Base-by-base conservation (phyloP, 2,888 invertebrate species). In the Antheraea yamamai region DNA sequence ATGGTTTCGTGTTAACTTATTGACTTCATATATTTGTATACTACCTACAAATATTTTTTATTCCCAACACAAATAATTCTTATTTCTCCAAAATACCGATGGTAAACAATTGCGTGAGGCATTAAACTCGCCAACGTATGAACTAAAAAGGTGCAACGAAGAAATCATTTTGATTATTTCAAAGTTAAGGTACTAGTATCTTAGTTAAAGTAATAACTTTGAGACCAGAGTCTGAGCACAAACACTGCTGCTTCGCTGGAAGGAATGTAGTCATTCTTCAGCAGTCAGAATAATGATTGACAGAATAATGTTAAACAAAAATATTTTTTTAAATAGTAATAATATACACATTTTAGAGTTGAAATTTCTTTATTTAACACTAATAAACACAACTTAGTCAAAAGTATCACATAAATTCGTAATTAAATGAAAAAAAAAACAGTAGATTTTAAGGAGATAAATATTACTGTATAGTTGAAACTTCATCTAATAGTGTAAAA, bases 401-500 rank as follows among this genome's bases (percentile, higher is more conserved):
- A 89, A 91, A 92, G 90, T 92, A 92, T 92, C 92, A 92, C 92
- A 92, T 91, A 87, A 90, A 92, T 89, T 87, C 86, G 85, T 91
- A 91, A 89, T 82, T 83, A 75, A 73, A 35, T 55, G 35, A 71
- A 74, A 70, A 61, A 61, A 64, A 66, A 30, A 66, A 72, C 35
- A 75, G 61, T 71, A 72, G 20, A 47, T 71, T 39, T 75, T 73
- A 68, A 66, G 83, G 82, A 87, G 87, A 90, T 89, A 89, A 89
- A 89, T 88, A 39, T 52, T 55, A 73, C 26, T 4, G 64, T 72
- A 52, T 52, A 72, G 18, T 52, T 26, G 23, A 72, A n/a, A 72
- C 47, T 30, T 23, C 12, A 12, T 23, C 26, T 52, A 72, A 72
- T 51, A 18, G 30, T 72, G 72, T 55, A 47, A 47, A 47, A 52